Evolutionary conservation across 2,113 vertebrate genomes (phyloP).

Genomic region (Corythaeola cristata): DNA sequence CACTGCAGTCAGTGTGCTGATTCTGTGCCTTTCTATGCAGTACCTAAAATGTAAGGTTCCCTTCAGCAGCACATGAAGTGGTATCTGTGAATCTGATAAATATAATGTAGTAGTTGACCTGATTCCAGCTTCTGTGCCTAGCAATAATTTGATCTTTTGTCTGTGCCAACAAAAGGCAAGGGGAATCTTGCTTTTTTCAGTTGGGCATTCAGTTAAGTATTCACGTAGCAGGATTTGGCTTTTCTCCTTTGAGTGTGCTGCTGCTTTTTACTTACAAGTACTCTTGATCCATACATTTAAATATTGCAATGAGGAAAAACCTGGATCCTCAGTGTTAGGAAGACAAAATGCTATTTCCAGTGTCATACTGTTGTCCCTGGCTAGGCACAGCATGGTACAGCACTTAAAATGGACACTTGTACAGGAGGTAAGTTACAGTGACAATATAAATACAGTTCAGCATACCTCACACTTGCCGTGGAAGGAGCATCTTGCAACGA

Average conservation of each 20-base stretch:
- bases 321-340: neutral
- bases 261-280: neutral
- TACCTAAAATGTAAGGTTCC: neutral
- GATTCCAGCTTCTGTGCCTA: neutral
- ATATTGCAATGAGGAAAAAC: neutral
- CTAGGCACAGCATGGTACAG: neutral
- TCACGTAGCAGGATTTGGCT: neutral
- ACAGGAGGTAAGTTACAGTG: neutral
- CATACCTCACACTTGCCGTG: neutral
- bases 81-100: slow-evolving; percentile 8
- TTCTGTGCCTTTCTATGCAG: neutral
- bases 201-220: neutral
- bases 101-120: neutral
- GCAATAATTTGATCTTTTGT: neutral
- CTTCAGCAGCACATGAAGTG: neutral
- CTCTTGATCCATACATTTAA: neutral
- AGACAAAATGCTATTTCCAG: neutral
- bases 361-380: neutral
- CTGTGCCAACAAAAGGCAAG: neutral
- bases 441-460: neutral
- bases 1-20: neutral
- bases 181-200: neutral
- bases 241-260: neutral
- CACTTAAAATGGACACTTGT: neutral
- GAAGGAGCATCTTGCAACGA: neutral